phyloP scores from a whole-genome alignment of 2,888 invertebrate species.

The Schizaphis graminum region DNA sequence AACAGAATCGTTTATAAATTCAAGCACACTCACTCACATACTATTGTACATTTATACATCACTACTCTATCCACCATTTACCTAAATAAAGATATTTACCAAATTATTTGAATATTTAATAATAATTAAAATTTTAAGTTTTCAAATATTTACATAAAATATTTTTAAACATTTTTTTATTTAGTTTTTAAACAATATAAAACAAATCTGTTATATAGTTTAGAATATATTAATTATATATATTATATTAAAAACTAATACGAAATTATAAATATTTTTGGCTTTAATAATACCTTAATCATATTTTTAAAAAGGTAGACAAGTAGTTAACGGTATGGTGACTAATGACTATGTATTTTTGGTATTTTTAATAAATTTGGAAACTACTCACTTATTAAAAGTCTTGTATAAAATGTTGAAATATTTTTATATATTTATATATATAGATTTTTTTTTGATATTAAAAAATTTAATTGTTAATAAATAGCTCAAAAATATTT shows the following conservation, averaged over 20 bases:
- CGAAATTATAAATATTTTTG: neutral
- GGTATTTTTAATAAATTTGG: too few relatives aligned
- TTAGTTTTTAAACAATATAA: neutral
- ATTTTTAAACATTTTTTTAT: neutral
- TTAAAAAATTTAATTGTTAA: too few relatives aligned
- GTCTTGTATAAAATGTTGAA: too few relatives aligned
- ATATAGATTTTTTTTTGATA: too few relatives aligned
- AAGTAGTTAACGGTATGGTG: too few relatives aligned
- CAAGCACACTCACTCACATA: neutral
- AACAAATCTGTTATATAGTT: neutral
- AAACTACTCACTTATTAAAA: too few relatives aligned
- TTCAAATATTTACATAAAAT: neutral
- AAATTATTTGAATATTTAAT: neutral
- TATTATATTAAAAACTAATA: neutral
- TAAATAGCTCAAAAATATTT: too few relatives aligned
- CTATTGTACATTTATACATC: neutral
- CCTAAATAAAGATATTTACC: neutral
- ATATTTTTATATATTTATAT: too few relatives aligned
- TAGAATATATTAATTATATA: neutral
- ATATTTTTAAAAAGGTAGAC: neutral
- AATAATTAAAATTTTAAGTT: neutral
- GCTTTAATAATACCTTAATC: neutral
- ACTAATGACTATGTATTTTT: too few relatives aligned
- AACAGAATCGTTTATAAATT: neutral
- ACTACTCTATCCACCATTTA: neutral